phyloP scores from a whole-genome alignment of 1,140 invertebrate species.

The Lasaia peninsularis region DNA sequence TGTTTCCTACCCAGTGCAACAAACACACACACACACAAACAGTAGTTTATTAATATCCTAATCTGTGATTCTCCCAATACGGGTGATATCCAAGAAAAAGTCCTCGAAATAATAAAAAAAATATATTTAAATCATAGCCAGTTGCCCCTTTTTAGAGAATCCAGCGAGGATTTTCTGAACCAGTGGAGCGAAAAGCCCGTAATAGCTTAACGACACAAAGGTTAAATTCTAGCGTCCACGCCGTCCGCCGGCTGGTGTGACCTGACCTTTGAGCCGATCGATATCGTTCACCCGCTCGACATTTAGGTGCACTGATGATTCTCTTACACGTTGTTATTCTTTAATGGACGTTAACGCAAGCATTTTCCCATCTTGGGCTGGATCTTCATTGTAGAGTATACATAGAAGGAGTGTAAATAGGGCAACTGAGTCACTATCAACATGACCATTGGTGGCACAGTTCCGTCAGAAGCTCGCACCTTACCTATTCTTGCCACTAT shows the following conservation, averaged over 20 bases:
- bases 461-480: too few relatives aligned
- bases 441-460: too few relatives aligned
- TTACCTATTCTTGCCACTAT: too few relatives aligned
- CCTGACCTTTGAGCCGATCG: constrained; percentile 26
- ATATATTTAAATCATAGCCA: not conserved
- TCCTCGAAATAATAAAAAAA: not conserved
- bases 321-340: not conserved
- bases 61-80: too few relatives aligned
- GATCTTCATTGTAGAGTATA: too few relatives aligned
- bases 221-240: constrained; percentile 21
- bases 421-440: too few relatives aligned
- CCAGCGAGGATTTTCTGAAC: constrained; percentile 23
- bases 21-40: too few relatives aligned
- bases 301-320: not conserved
- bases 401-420: too few relatives aligned
- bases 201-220: constrained; percentile 29
- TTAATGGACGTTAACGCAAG: not conserved
- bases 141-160: not conserved
- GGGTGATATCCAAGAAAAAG: not conserved
- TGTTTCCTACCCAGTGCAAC: too few relatives aligned
- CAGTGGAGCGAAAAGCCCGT: constrained; percentile 28
- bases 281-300: constrained; percentile 14
- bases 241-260: constrained; percentile 13
- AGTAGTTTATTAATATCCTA: too few relatives aligned
- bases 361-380: too few relatives aligned